phyloP scores from a whole-genome alignment of 1,140 invertebrate genomes.

The Drosophila aff. region DNA sequence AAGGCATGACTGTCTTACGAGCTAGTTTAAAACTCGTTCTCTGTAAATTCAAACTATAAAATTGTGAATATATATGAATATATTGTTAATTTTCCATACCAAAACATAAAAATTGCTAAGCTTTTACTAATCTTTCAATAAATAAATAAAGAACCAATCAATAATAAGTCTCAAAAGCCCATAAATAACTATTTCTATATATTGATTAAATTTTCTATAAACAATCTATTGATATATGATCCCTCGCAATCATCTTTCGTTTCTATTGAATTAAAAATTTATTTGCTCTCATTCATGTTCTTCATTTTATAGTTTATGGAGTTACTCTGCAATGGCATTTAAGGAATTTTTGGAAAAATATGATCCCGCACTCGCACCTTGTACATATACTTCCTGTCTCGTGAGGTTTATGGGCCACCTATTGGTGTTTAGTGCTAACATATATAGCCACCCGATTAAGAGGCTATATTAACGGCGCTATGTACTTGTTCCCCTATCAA shows the following conservation, averaged over 20 bases:
- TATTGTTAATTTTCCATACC: background rate
- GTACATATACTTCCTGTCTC: slow-evolving; percentile 28
- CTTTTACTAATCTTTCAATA: background rate
- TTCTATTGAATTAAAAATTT: slow-evolving; percentile 21
- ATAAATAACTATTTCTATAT: slow-evolving; percentile 19
- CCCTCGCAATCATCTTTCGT: background rate
- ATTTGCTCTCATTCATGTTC: slow-evolving; percentile 16
- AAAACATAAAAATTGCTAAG: background rate
- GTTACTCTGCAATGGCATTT: slow-evolving; percentile 13
- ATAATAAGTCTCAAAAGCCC: background rate
- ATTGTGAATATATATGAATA: background rate
- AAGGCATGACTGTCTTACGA: background rate
- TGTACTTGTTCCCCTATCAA: slow-evolving; percentile 26
- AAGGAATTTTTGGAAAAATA: slow-evolving; percentile 11
- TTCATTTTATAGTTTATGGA: slow-evolving; percentile 5
- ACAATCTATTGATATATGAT: slow-evolving; percentile 15
- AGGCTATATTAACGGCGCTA: slow-evolving; percentile 43
- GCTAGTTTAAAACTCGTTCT: slow-evolving; percentile 4
- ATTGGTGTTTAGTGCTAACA: slow-evolving; percentile 1
- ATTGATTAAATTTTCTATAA: slow-evolving; percentile 16
- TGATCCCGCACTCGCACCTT: slow-evolving; percentile 2
- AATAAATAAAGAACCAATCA: background rate
- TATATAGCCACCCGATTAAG: slow-evolving; percentile 31
- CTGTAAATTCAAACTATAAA: background rate
- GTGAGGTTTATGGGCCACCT: slow-evolving; percentile 30